phyloP scores from a whole-genome alignment of 23 tunicate species.

The Oikopleura albicans region DNA sequence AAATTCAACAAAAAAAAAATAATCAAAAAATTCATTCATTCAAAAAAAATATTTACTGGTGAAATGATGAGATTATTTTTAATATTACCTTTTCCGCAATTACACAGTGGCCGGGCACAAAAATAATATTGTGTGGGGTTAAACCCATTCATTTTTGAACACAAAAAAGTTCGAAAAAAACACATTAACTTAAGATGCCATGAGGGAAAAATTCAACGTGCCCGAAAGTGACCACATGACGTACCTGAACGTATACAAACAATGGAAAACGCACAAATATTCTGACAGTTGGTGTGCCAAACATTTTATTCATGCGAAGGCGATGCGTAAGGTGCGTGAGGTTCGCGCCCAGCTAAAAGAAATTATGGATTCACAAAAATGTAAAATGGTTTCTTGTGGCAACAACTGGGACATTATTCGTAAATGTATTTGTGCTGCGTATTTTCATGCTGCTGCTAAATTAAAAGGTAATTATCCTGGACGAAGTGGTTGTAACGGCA shows the following conservation, averaged over 20 bases:
- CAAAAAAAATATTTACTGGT: no score
- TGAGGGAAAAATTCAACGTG: constrained; percentile 93
- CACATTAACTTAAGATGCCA: constrained; percentile 60
- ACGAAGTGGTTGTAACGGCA: no score
- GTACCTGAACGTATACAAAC: constrained; percentile 70
- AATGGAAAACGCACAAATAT: constrained; percentile 76
- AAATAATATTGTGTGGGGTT: no score
- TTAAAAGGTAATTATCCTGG: no score
- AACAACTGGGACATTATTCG: constrained; percentile 84
- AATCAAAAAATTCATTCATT: no score
- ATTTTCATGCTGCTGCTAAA: constrained; percentile 91
- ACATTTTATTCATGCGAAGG: constrained; percentile 95
- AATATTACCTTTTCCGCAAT: no score
- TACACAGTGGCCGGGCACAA: no score
- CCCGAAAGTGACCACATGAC: constrained; percentile 99
- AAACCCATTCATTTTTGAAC: no score
- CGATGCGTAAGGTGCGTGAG: constrained; percentile 93
- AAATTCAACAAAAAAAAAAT: no score
- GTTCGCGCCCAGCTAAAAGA: constrained; percentile 89
- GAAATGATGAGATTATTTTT: no score
- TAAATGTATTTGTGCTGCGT: constrained; percentile 97
- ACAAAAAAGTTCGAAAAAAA: no score
- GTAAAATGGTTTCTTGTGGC: constrained; percentile 47
- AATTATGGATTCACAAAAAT: constrained; percentile 92
- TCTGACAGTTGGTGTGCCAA: constrained; percentile 71